Evolutionary conservation across 1,140 invertebrate genomes (phyloP), one percentile per base, ranked within the genome.

Genomic region (Wasmannia auropunctata): DNA sequence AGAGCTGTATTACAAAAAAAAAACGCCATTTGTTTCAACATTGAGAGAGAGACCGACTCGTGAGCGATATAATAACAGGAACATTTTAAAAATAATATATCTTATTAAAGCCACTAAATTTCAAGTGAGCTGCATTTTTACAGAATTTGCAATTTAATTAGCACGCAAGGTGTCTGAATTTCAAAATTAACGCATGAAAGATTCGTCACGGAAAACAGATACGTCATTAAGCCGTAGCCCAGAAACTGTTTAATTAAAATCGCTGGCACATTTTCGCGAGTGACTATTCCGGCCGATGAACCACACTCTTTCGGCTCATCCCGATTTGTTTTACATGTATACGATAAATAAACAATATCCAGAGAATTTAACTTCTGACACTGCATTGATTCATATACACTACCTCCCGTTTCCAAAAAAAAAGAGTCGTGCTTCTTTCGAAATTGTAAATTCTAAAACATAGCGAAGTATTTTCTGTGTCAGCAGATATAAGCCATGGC

Each of bases 11-110:
- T n/a, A 4, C 7, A 22, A n/a, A 31, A 19, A 8, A 60, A 43
- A 28, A 25, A 16, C 3, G 10, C 34, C 25, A 58, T 72, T 83
- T 83, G 37, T 46, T 74, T 79, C 40, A 46, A 77, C 40, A 51
- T 19, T 34, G n/a, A 31, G 11, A 40, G 2, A 5, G n/a, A n/a
- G n/a, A n/a, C n/a, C 34, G 22, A 0, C 14, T 31, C 19, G 22
- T 22, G 5, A 62, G 11, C 31, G 49, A 37, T 6, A 14, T 7
- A 46, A 10, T 28, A 46, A 62, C 28, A 25, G 16, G 3, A 25
- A 74, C 22, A 25, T 51, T n/a, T 16, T 2, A 16, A 22, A 74
- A 54, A 19, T 25, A 34, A 25, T 11, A 0, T 19, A 67, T 22
- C 8, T 65, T 22, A 16, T 46, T 77, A n/a, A 37, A 46, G 7